These are phyloP conservation scores for Lophura swinhoii DNA, from an alignment of 2,797 vertebrate genomes.

Conservation along the genomic window DNA sequence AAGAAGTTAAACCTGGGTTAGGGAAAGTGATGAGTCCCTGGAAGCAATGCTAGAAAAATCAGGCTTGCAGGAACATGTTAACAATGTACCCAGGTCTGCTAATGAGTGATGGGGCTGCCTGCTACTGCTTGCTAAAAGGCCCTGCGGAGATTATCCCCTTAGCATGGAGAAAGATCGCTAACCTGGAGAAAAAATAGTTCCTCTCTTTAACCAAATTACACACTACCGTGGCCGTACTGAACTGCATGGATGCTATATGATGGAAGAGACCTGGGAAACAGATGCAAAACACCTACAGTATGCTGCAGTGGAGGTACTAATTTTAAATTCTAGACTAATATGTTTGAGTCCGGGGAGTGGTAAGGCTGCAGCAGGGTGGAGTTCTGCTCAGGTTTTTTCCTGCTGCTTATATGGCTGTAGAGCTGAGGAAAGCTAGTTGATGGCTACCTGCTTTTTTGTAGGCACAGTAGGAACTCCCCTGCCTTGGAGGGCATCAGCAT, in stretches of 20 bases:
- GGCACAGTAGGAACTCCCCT: not conserved
- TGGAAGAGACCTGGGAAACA: not conserved
- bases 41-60: not conserved
- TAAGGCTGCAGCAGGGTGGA: rapidly evolving
- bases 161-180: not conserved
- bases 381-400: not conserved
- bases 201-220: not conserved
- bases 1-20: not conserved
- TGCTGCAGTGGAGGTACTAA: not conserved
- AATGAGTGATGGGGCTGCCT: not conserved
- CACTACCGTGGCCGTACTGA: not conserved
- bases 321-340: not conserved
- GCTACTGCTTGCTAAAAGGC: not conserved
- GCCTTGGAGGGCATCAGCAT: not conserved
- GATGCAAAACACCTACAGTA: not conserved
- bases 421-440: not conserved
- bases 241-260: not conserved
- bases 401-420: rapidly evolving
- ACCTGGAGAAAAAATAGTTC: not conserved
- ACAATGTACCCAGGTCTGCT: not conserved
- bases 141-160: not conserved
- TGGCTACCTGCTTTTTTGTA: not conserved
- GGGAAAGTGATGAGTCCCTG: not conserved
- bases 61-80: not conserved
- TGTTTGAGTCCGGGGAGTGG: not conserved